These are phyloP conservation scores for Triplophysa siluroides DNA, from an alignment of 2,113 vertebrate genomes.

Conservation along the genomic window DNA sequence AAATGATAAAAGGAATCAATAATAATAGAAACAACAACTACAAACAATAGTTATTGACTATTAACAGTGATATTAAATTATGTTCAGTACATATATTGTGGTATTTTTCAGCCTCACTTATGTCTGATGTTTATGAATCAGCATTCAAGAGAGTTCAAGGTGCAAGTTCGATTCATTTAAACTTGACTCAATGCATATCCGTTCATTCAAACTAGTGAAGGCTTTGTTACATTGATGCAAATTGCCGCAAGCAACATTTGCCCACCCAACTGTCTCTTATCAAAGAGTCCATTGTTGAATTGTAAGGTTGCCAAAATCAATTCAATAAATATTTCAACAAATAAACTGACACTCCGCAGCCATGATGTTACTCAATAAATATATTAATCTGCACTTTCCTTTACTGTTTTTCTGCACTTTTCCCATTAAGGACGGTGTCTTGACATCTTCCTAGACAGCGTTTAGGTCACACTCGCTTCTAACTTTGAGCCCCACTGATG, in stretches of 20 bases:
- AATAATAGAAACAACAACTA: not conserved
- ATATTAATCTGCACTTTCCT: not conserved
- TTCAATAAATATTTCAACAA: not conserved
- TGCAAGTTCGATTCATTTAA: not conserved
- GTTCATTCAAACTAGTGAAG: not conserved
- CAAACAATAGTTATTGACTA: no score
- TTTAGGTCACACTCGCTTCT: not conserved
- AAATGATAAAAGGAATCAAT: slow-evolving; percentile 44
- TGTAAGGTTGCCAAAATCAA: slow-evolving; percentile 1
- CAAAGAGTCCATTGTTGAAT: slow-evolving; percentile 27
- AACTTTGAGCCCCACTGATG: not conserved
- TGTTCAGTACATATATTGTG: not conserved
- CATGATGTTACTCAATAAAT: not conserved
- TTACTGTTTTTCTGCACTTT: not conserved
- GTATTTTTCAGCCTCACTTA: not conserved
- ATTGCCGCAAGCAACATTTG: not conserved
- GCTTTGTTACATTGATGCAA: not conserved
- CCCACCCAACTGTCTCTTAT: not conserved
- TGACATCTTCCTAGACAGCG: not conserved
- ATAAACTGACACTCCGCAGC: not conserved
- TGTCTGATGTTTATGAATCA: not conserved
- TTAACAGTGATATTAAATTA: no score
- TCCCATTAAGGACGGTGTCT: no score
- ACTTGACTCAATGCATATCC: not conserved
- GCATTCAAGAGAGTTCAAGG: not conserved